Base-by-base conservation (phyloP, 2,888 invertebrate species). In the Leptopilina drosophilae region DNA sequence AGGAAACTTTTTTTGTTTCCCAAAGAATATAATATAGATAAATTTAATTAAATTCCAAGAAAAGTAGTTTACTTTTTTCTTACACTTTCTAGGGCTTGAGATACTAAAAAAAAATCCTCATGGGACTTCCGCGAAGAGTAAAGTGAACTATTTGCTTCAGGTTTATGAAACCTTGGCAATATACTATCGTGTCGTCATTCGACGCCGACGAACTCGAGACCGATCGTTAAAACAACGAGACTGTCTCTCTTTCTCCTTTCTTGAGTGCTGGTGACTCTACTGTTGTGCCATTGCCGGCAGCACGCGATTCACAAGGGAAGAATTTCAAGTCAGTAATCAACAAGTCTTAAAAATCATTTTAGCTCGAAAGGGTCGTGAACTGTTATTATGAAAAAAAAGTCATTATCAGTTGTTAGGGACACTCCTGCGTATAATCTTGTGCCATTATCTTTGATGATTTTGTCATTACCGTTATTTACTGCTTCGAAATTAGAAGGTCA, bases 141-240 rank as follows among this genome's bases (percentile, higher is more conserved):
- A 73, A 56, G 73, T 73, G 73, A 73, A 73, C 73, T 73, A 26
- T 69, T 69, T 73, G 73, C 73, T 53, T 33, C 20, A 64, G 62
- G 33, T 67, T 79, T 82, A 80, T 78, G 83, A 78, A 83, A 80
- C 82, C 82, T 53, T 81, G 80, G 79, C 80, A 84, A 84, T 82
- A 80, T 78, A 77, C 67, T 75, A 73, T 81, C 80, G 76, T 81
- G 65, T 82, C 77, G 82, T 83, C 81, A 84, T 83, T 85, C 82
- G 84, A 80, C 83, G 81, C 78, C 83, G 81, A 82, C 78, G 78
- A 83, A 79, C 80, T 82, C 78, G 76, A 79, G 82, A 85, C 82
- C 83, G 86, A 85, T 86, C 85, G 85, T 86, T 86, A 83, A 86
- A 82, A 76, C 79, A 77, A 81, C 78, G 81, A 79, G 78, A 69